These are phyloP conservation scores for Muntiacus reevesi DNA, from an alignment of 2,113 vertebrate species.

Conservation along the genomic window DNA sequence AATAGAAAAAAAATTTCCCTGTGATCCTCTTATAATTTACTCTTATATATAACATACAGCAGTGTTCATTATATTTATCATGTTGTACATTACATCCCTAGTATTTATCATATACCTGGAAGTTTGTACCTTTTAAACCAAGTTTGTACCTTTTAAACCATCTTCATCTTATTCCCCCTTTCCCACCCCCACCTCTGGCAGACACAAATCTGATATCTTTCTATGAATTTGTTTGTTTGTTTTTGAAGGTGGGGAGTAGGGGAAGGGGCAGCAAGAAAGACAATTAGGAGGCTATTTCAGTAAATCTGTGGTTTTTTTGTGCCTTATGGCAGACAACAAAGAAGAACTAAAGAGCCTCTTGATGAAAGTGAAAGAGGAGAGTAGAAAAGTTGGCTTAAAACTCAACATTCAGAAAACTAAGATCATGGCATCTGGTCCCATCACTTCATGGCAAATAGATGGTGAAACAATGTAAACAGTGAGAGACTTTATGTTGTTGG, in stretches of 20 bases:
- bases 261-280: background rate
- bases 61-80: background rate
- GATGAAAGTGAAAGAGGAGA: background rate
- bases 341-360: background rate
- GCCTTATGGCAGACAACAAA: background rate
- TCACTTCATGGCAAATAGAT: background rate
- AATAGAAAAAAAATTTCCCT: background rate
- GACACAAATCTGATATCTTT: background rate
- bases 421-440: background rate
- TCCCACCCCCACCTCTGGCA: background rate
- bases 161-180: background rate
- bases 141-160: background rate
- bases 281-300: background rate
- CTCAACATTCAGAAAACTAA: background rate
- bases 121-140: background rate
- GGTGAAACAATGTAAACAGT: background rate
- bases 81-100: background rate
- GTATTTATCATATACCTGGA: background rate
- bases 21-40: background rate
- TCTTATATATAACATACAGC: background rate
- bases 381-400: background rate
- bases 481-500: background rate
- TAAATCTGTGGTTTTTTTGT: background rate
- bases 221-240: background rate
- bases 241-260: background rate